Evolutionary conservation across 2,797 vertebrate genomes (phyloP).

Genomic region (Crenichthys baileyi): DNA sequence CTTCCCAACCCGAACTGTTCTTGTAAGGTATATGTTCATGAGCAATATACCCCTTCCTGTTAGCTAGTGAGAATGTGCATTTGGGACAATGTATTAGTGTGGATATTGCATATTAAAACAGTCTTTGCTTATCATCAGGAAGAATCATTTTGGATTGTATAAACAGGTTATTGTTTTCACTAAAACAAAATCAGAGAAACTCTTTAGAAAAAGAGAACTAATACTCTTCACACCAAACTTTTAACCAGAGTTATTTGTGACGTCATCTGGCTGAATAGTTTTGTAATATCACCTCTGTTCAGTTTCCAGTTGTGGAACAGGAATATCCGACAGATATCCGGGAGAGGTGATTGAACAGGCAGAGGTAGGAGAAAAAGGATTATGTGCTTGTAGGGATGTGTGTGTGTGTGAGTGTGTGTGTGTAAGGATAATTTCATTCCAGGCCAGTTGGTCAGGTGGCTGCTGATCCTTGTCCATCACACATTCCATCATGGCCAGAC

Average conservation of each 20-base stretch:
- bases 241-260: not conserved
- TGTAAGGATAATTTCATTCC: conserved; percentile 67
- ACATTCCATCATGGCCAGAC: conserved; percentile 79
- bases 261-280: not conserved
- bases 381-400: not conserved
- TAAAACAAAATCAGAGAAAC: not conserved
- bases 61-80: not conserved
- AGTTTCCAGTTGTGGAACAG: conserved; percentile 4
- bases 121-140: not conserved
- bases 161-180: not conserved
- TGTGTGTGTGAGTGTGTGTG: conserved; percentile 13
- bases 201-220: not conserved
- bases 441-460: conserved; percentile 67
- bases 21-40: not conserved
- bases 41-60: not conserved
- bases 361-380: conserved; percentile 20
- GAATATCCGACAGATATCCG: conserved; percentile 13
- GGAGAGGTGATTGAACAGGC: conserved; percentile 7
- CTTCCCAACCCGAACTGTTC: not conserved
- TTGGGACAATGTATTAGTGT: not conserved
- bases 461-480: conserved; percentile 79
- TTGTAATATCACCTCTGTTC: not conserved
- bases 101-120: not conserved
- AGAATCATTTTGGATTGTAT: not conserved
- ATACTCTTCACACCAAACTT: not conserved